Base-by-base conservation (phyloP, 1,140 invertebrate species). In the Kradibia gibbosae region DNA sequence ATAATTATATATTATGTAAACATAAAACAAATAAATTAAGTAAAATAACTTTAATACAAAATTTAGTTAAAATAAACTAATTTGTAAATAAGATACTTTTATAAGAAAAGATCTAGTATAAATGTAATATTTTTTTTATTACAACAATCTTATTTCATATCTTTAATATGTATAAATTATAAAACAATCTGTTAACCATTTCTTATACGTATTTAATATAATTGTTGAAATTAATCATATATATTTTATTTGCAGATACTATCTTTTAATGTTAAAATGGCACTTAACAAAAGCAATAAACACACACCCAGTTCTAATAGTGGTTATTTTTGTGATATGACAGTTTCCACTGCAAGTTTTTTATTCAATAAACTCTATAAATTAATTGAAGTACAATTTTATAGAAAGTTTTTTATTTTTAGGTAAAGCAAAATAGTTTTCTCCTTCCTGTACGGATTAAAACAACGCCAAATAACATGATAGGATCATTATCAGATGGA, bases 371-470 rank as follows among this genome's bases (percentile, higher is more conserved):
- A 60, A 20, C 2, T 73, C 4, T 74, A 15, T 31, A 75, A 60
- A 45, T 60, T 60, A 17, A n/a, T 11, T n/a, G 13, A 25, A 31
- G 11, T 74, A 31, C 10, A 39, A 45, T 8, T 20, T 57, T 15
- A 60, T 13, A 62, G 28, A 0, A 3, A 39, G 57, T 45, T 60
- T 8, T 50, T 13, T 53, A 11, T 28, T 79, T 82, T 55, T 45
- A 82, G 81, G 82, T 77, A 28, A 82, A 82, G 62, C 55, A 74
- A 20, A 80, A 20, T 57, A 71, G 62, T 71, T 83, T 71, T 70
- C 50, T 80, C 10, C 31, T 83, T 20, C 82, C 82, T n/a, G 72
- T 83, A 20, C 39, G 78, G 25, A 80, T 83, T 57, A 83, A 83
- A 83, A 25, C 76, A 31, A 80, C 77, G 2, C 82, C 77, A 55